Conservation (phyloP, 2,888 invertebrate genomes). For the Sepioteuthis lessoniana region DNA sequence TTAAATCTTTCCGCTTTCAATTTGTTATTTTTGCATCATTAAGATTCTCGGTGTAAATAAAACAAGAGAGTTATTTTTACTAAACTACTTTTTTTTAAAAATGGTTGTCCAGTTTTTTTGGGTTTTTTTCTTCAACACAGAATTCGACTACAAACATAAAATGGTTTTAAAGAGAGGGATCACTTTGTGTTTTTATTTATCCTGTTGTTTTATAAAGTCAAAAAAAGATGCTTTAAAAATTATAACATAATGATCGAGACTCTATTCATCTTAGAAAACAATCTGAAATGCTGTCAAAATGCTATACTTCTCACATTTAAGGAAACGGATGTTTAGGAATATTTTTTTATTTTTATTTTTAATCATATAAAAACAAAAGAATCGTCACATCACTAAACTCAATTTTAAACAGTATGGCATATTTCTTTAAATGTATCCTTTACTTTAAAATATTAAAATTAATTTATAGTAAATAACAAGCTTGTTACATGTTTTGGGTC, state of each 20-base stretch:
- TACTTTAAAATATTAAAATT: background rate
- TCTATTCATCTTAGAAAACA: background rate
- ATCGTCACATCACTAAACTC: too few species aligned
- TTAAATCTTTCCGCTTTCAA: background rate
- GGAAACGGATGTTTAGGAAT: background rate
- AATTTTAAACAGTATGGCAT: too few species aligned
- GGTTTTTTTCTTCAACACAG: background rate
- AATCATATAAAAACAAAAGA: background rate
- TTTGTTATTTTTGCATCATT: background rate
- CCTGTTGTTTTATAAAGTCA: background rate
- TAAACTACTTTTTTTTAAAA: too few species aligned
- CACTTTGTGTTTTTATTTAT: background rate
- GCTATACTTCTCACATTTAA: background rate
- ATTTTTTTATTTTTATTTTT: background rate
- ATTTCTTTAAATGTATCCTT: background rate
- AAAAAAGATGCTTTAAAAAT: background rate
- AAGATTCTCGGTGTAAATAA: background rate
- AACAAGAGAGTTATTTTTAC: background rate
- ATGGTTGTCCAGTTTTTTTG: background rate
- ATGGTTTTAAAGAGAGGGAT: too few species aligned
- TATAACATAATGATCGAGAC: background rate
- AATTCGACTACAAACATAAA: background rate
- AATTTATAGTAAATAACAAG: background rate
- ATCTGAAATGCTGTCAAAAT: background rate
- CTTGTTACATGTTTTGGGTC: too few species aligned